Evolutionary conservation across 2,888 invertebrate genomes (phyloP), one percentile per base, ranked within the genome.

Genomic region (Volucella inflata): DNA sequence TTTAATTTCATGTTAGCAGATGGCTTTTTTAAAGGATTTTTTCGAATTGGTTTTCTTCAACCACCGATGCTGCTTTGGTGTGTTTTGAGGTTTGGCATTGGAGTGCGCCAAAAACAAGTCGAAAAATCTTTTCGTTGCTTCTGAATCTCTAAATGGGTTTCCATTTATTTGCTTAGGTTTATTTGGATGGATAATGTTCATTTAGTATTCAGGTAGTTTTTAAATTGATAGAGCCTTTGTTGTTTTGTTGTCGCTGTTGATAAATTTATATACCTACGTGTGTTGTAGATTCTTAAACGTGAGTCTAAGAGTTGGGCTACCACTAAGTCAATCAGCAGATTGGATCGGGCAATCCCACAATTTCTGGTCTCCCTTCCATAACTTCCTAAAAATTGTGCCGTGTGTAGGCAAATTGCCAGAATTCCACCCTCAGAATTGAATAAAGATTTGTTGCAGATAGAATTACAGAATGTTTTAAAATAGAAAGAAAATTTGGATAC

Each of bases 171-270:
- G 55, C 46, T 70, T 8, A 12, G 68, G 44, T 70, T 70, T 46
- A 44, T 70, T 38, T 46, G 17, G 10, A 38, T 59, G 48, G 46
- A 21, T 4, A 46, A 16, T 70, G 70, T 46, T 70, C 70, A 70
- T 70, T 70, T 70, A 17, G 48, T 57, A 70, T 70, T 70, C 57
- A 48, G 46, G 38, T 36, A 59, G 38, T 57, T 53, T 53, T 59
- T 48, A 14, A 55, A 57, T 38, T 17, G 21, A 60, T 6, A 17
- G 59, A 42, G 8, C 42, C 42, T 40, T 16, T 1, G 21, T 21
- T 16, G 8, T 57, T 40, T 16, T 16, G 10, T 14, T 38, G 9
- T 9, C 16, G 30, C 30, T 30, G 6, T 57, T 57, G 17, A 16
- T 4, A 9, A 2, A 38, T 21, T 53, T 30, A n/a, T n/a, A n/a